These are phyloP conservation scores for Megalonaias nervosa DNA, from an alignment of 1,140 invertebrate species.

Conservation along the genomic window DNA sequence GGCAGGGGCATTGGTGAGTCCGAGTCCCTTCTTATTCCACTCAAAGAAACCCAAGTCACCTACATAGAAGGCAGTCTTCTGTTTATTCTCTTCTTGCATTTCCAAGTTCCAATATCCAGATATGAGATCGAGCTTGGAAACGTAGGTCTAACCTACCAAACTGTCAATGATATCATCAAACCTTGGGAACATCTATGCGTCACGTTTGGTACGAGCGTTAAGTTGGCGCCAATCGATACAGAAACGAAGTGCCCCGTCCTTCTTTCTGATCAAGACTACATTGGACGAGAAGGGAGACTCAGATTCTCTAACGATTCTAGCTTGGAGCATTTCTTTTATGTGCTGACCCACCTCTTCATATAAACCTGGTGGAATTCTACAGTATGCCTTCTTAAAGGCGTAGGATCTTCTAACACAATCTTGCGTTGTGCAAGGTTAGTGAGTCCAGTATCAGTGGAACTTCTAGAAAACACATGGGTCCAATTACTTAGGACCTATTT, in stretches of 20 bases:
- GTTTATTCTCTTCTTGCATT: slow-evolving; percentile 50
- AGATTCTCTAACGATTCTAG: too few relatives aligned
- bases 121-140: slow-evolving; percentile 48
- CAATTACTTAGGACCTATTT: too few relatives aligned
- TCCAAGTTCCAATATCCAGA: slow-evolving; percentile 67
- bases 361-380: too few relatives aligned
- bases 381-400: slow-evolving; percentile 4
- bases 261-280: too few relatives aligned
- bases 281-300: too few relatives aligned
- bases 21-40: slow-evolving; percentile 44
- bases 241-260: too few relatives aligned
- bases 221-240: too few relatives aligned
- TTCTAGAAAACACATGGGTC: too few relatives aligned
- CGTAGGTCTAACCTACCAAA: slow-evolving; percentile 40
- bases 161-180: slow-evolving; percentile 27
- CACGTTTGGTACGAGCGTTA: too few relatives aligned
- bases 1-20: slow-evolving; percentile 41
- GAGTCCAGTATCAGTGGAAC: too few relatives aligned
- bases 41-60: slow-evolving; percentile 44
- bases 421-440: background rate
- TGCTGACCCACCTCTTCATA: background rate
- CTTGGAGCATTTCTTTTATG: too few relatives aligned
- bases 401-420: slow-evolving; percentile 22
- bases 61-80: slow-evolving; percentile 43
- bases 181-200: background rate